Evolutionary conservation across 2,113 vertebrate species (phyloP), one percentile per base, ranked within the genome.

Genomic region (Dissostichus mawsoni): DNA sequence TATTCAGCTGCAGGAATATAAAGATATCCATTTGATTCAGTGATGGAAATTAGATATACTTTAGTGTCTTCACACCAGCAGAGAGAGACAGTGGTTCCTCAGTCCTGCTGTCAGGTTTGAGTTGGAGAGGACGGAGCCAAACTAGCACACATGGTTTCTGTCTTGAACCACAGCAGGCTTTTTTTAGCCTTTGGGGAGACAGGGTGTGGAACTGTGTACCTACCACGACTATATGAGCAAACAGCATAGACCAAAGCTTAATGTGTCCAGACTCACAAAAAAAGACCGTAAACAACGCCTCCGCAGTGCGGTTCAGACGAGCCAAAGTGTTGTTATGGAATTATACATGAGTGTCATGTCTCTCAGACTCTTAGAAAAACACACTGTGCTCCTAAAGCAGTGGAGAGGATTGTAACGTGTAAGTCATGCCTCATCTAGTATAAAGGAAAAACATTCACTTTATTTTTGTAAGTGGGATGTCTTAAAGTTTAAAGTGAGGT

Each of bases 101-200:
- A 84, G 83, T 92, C 29, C 56, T 71, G 3, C 89, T 80, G 47
- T 51, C 75, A 0, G 1, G 12, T 64, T 17, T 5, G n/a, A 23
- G 33, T 73, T 70, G 23, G 56, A 0, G 23, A 66, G 66, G 77
- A 68, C 52, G 51, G 61, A 59, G 69, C 62, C 66, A 85, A 81
- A 66, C 55, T 23, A 23, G 47, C 33, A 7, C 74, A 81, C 47
- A 80, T 86, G 87, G 68, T 82, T 73, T 90, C 68, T 84, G 36
- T 87, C 62, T 63, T 25, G 63, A 89, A 93, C 94, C 94, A 83
- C 90, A 69, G 81, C 1, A 11, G 23, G 62, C 85, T 93, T 89
- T 90, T 92, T 94, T 89, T 95, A 93, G 90, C 80, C 33, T 0
- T 17, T 29, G 55, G 66, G 17, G 20, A 93, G 91, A 93, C 93